Base-by-base conservation (phyloP, 37 sponge, comb jelly and placozoan genomes). In the Ephydatia muelleri region DNA sequence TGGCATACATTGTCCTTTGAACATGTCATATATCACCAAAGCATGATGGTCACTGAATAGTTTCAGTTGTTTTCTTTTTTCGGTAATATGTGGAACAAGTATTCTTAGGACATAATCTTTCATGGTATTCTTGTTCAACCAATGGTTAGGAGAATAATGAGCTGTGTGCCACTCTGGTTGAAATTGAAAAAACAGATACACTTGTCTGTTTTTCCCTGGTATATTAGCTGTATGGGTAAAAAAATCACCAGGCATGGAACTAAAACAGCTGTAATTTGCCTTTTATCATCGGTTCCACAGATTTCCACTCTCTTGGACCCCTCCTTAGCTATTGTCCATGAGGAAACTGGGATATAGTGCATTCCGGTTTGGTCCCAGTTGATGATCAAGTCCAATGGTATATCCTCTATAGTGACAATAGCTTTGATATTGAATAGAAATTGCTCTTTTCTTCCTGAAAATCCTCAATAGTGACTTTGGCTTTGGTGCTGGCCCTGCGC, bases 341-440 rank as follows among this genome's bases (percentile, higher is more conserved):
- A 80, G 14, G 70, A 49, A 40, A 85, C 81, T 33, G 91, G 87
- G 26, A 91, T 87, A 76, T 85, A 85, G 21, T 86, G 78, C 23
- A 91, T 79, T 26, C 82, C 91, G 35, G 87, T 91, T 75, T 91
- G 87, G 37, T 91, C 91, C 87, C 87, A 86, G 75, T 91, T 91
- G 37, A 82, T 80, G 0, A 88, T 57, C 14, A 91, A 73, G 27
- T 87, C 73, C 19, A 35, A 57, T 32, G 92, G 92, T 26, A 91
- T 91, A 37, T 91, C 92, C 64, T 87, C 92, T 74, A 91, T 80
- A 36, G 83, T 76, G 29, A 91, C 49, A 30, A 91, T 40, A 2
- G 70, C 39, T 8, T 75, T 80, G 25, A 84, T 47, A 79, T 83
- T 85, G 33, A 87, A 84, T 36, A 87, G 38, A 76, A 84, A 91